Conservation (phyloP, 2,888 invertebrate genomes). For the Apotomis turbidana region DNA sequence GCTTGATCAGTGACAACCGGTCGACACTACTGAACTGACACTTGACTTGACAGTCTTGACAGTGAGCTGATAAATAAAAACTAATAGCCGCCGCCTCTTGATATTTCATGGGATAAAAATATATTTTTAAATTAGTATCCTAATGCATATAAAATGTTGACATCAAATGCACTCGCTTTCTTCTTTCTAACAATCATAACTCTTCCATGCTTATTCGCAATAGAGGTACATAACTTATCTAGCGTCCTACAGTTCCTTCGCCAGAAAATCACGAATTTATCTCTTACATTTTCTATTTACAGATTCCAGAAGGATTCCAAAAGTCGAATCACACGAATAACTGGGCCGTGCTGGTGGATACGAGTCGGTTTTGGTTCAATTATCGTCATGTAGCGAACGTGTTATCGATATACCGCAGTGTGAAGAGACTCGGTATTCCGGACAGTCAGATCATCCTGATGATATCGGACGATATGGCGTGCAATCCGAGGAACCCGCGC, state of each 20-base stretch:
- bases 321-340: constrained; percentile 96
- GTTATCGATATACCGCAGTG: constrained; percentile 98
- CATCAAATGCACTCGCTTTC: constrained; percentile 3
- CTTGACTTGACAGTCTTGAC: not conserved
- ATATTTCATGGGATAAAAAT: no score
- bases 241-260: not conserved
- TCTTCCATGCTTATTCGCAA: constrained; percentile 25
- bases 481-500: constrained; percentile 98
- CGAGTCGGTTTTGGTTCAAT: constrained; percentile 99
- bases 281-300: constrained; percentile 41
- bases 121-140: not conserved
- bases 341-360: constrained; percentile 99
- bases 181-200: constrained; percentile 10
- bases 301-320: constrained; percentile 82
- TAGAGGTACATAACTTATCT: constrained; percentile 43
- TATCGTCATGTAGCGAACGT: constrained; percentile 99
- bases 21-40: not conserved
- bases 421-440: constrained; percentile 99
- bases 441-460: constrained; percentile 99
- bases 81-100: constrained; percentile 4
- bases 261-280: constrained; percentile 15
- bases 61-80: constrained; percentile 23
- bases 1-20: not conserved
- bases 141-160: constrained; percentile 19
- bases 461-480: constrained; percentile 99